phyloP scores from a whole-genome alignment of 2,888 invertebrate genomes.

The Digitonthophagus gazella region DNA sequence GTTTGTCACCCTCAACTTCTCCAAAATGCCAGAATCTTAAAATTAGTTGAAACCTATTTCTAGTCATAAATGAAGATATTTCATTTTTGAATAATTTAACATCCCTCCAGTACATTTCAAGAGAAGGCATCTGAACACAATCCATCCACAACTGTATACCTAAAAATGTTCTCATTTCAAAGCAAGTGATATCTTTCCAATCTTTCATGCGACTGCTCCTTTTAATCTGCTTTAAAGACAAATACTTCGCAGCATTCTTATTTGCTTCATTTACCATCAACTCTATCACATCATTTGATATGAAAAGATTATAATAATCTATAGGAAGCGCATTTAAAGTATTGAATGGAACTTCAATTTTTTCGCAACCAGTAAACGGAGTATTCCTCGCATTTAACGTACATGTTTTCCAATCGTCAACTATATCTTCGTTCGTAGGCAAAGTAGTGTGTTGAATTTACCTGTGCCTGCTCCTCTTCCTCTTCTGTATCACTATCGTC shows the following conservation, averaged over 20 bases:
- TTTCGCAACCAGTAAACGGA: slow-evolving; percentile 2
- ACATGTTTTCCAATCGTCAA: slow-evolving; percentile 1
- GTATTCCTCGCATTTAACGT: not conserved
- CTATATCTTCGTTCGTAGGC: too few relatives aligned
- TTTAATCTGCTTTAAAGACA: slow-evolving; percentile 13
- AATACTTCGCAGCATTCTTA: slow-evolving; percentile 6
- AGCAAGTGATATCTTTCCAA: slow-evolving; percentile 21
- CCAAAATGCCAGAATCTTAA: slow-evolving; percentile 5
- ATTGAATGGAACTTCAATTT: slow-evolving; percentile 4
- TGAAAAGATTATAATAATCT: slow-evolving; percentile 15
- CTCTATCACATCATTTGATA: slow-evolving; percentile 12
- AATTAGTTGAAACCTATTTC: slow-evolving; percentile 4
- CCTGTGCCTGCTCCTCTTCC: too few relatives aligned
- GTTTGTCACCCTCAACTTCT: slow-evolving; percentile 6
- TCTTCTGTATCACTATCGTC: too few relatives aligned
- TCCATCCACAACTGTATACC: slow-evolving; percentile 22
- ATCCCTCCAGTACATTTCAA: slow-evolving; percentile 22
- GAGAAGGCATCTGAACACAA: slow-evolving; percentile 24
- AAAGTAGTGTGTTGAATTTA: too few relatives aligned
- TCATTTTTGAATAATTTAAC: slow-evolving; percentile 23
- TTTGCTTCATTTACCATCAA: slow-evolving; percentile 10
- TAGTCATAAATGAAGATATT: slow-evolving; percentile 13
- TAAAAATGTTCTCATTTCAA: slow-evolving; percentile 23
- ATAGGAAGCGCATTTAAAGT: not conserved
- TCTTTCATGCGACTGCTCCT: slow-evolving; percentile 23